Conservation (phyloP, 2,113 vertebrate genomes). For the Arenaria interpres region DNA sequence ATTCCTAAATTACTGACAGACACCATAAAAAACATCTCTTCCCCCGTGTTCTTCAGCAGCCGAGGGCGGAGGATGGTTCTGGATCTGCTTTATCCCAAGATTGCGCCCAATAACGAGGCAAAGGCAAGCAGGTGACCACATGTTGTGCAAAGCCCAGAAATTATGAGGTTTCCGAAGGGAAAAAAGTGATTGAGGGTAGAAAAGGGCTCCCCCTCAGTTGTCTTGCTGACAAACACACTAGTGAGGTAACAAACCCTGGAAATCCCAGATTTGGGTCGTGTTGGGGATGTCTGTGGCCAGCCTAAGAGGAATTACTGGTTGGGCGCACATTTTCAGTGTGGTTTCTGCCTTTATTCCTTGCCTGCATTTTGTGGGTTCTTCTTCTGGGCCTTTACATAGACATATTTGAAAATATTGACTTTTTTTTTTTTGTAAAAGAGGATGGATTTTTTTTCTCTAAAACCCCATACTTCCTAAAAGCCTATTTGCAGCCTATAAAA, state of each 20-base stretch:
- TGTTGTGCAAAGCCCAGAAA: background rate
- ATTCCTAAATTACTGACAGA: background rate
- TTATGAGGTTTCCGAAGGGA: background rate
- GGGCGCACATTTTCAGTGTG: background rate
- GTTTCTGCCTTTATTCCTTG: background rate
- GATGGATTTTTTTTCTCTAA: background rate
- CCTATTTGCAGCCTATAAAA: background rate
- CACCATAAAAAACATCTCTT: background rate
- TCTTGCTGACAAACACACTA: accelerated
- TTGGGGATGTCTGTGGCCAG: background rate
- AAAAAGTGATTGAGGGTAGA: background rate
- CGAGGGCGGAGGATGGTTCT: accelerated
- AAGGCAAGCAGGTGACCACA: background rate
- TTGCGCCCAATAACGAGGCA: accelerated
- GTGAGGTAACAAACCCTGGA: background rate
- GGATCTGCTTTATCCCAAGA: background rate
- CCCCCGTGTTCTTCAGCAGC: background rate
- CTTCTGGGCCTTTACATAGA: background rate
- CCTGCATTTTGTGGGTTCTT: background rate
- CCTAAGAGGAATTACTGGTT: background rate
- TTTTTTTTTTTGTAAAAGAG: background rate
- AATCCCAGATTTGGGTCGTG: accelerated
- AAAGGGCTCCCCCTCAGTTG: background rate
- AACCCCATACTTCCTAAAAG: accelerated
- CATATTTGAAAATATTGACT: background rate